A percentile compares a stretch with the other conserved stretches of the same genome.
Conservation (phyloP, 2,797 vertebrate genomes). For the Sphaeramia orbicularis region DNA sequence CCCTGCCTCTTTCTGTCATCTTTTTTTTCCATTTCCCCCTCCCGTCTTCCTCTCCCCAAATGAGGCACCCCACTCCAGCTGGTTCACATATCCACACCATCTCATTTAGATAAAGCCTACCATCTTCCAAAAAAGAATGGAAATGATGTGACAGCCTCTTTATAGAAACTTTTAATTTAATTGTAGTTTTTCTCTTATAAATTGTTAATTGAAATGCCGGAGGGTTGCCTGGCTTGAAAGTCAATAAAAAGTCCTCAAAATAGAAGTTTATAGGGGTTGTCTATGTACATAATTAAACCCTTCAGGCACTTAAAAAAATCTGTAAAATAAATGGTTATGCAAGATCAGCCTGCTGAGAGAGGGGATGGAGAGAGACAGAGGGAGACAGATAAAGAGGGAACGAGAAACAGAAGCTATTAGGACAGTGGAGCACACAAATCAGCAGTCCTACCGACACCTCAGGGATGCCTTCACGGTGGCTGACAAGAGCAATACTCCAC, state of each 20-base stretch:
- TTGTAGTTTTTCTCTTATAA: conserved; percentile 94
- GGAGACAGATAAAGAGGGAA: conserved; percentile 66
- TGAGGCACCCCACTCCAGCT: conserved; percentile 74
- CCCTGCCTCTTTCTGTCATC: conserved; percentile 27
- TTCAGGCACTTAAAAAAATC: conserved; percentile 92
- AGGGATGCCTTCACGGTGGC: conserved; percentile 90
- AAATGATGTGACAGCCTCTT: conserved; percentile 89
- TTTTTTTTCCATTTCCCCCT: conserved; percentile 16
- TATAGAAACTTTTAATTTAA: conserved; percentile 93
- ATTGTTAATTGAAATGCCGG: conserved; percentile 97
- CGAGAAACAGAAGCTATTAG: conserved; percentile 81
- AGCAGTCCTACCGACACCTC: conserved; percentile 90
- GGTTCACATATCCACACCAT: conserved; percentile 85
- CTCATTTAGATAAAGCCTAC: conserved; percentile 87
- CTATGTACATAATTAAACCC: conserved; percentile 99
- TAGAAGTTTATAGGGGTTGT: conserved; percentile 98
- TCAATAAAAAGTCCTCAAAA: conserved; percentile 97
- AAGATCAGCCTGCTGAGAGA: conserved; percentile 93
- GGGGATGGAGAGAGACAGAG: conserved; percentile 79
- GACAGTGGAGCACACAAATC: conserved; percentile 91
- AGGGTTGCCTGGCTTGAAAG: conserved; percentile 92
- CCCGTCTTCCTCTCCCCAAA: conserved; percentile 40
- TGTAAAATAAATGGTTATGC: conserved; percentile 97
- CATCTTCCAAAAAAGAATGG: conserved; percentile 76
- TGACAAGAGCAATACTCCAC: conserved; percentile 88